These are phyloP conservation scores for Aegotheles bennettii DNA, from an alignment of 2,113 vertebrate genomes.

Conservation along the genomic window DNA sequence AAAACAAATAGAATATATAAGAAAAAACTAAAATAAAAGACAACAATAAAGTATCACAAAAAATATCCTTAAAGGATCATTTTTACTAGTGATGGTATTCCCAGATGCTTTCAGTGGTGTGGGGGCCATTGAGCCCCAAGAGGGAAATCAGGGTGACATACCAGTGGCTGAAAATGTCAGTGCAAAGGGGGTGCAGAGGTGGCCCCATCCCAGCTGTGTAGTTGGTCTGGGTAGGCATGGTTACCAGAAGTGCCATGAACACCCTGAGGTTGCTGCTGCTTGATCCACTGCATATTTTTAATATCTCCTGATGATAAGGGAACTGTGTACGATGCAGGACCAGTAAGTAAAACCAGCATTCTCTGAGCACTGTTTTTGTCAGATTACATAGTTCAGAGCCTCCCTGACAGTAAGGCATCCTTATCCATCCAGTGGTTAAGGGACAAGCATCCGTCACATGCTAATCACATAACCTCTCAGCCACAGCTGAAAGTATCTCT, in stretches of 20 bases:
- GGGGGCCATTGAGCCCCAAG: background rate
- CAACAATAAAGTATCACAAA: background rate
- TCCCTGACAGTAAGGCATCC: constrained; percentile 35
- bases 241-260: background rate
- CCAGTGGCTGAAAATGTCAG: background rate
- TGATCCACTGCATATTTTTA: constrained; percentile 15
- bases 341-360: constrained; percentile 18
- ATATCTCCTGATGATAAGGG: background rate
- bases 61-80: background rate
- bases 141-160: background rate
- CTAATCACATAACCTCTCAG: constrained; percentile 39
- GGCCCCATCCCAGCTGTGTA: background rate
- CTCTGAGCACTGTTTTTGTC: constrained; percentile 24
- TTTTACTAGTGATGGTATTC: background rate
- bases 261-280: background rate
- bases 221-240: background rate
- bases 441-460: background rate
- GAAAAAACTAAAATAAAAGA: background rate
- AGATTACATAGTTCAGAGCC: constrained; percentile 11
- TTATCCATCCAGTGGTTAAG: constrained; percentile 1
- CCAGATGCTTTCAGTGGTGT: background rate
- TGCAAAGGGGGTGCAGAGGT: background rate
- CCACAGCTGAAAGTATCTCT: background rate
- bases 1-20: accelerated
- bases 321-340: background rate